A percentile compares a stretch with the other conserved stretches of the same genome.
These are phyloP conservation scores for Podarcis siculus DNA, from an alignment of 2,797 vertebrate genomes.

Conservation along the genomic window DNA sequence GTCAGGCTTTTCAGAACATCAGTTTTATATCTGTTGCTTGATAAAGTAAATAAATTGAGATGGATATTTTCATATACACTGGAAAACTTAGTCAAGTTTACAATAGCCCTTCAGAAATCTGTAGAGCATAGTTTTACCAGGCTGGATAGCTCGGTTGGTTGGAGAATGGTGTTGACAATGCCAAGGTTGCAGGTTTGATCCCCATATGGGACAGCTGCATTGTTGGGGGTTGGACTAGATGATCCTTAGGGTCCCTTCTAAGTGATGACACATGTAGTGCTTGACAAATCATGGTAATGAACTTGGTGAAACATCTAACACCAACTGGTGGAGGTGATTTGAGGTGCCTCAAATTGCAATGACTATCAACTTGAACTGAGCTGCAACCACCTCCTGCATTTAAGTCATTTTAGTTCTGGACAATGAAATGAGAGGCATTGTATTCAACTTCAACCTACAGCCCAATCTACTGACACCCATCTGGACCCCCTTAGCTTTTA, in stretches of 20 bases:
- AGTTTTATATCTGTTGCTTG: constrained; percentile 1
- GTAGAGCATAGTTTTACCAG: not conserved
- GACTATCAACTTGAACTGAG: not conserved
- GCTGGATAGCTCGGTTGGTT: no score
- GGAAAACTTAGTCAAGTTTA: not conserved
- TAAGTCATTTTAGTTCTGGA: not conserved
- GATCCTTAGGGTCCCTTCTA: no score
- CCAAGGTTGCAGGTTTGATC: no score
- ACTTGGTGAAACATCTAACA: not conserved
- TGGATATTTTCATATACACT: not conserved
- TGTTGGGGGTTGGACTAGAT: no score
- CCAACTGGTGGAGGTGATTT: not conserved
- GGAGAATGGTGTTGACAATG: no score
- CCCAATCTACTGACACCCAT: not conserved
- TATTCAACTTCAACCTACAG: not conserved
- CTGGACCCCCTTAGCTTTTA: not conserved
- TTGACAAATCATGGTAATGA: not conserved
- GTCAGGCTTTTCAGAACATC: constrained; percentile 33
- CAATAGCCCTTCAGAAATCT: not conserved
- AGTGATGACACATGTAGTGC: not conserved
- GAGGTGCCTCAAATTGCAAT: not conserved
- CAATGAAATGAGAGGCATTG: no score
- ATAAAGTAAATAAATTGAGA: not conserved
- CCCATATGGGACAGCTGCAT: no score
- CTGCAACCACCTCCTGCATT: not conserved